Conservation (phyloP, 2,113 vertebrate genomes). For the Atherinomorus stipes region DNA sequence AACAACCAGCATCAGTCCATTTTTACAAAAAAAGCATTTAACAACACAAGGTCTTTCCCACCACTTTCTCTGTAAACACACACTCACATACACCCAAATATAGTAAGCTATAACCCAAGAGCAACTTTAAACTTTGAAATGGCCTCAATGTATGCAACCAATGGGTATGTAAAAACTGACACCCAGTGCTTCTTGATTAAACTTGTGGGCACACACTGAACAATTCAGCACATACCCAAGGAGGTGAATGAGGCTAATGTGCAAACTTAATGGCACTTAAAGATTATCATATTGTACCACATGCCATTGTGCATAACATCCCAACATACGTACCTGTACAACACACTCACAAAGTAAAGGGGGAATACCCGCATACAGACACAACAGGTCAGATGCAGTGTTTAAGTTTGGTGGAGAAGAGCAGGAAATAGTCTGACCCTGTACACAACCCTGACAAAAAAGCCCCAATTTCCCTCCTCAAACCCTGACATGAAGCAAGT, state of each 20-base stretch:
- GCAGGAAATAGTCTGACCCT: slow-evolving; percentile 43
- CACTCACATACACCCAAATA: slow-evolving; percentile 3
- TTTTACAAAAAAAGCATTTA: slow-evolving; percentile 71
- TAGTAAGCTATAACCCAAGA: slow-evolving; percentile 16
- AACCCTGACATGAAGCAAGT: slow-evolving; percentile 39
- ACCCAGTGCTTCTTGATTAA: slow-evolving; percentile 29
- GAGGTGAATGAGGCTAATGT: slow-evolving; percentile 62
- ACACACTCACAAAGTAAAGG: slow-evolving; percentile 26
- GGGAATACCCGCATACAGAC: slow-evolving; percentile 11
- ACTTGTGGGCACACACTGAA: slow-evolving; percentile 28
- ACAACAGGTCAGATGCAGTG: slow-evolving; percentile 44
- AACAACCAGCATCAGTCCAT: slow-evolving; percentile 76
- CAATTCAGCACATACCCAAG: slow-evolving; percentile 30
- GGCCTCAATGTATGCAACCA: slow-evolving; percentile 33
- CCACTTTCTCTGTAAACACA: background rate
- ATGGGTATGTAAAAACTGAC: slow-evolving; percentile 21
- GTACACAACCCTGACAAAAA: slow-evolving; percentile 42
- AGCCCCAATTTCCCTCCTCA: slow-evolving; percentile 32
- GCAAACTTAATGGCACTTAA: slow-evolving; percentile 69
- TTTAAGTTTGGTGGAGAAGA: slow-evolving; percentile 29
- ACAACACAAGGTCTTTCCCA: slow-evolving; percentile 57
- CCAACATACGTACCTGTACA: slow-evolving; percentile 38
- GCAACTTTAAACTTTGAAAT: slow-evolving; percentile 33
- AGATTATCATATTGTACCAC: slow-evolving; percentile 54
- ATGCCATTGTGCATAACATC: slow-evolving; percentile 47